Evolutionary conservation across 2,113 vertebrate genomes (phyloP), one percentile per base, ranked within the genome.

Genomic region (Alectura lathami): DNA sequence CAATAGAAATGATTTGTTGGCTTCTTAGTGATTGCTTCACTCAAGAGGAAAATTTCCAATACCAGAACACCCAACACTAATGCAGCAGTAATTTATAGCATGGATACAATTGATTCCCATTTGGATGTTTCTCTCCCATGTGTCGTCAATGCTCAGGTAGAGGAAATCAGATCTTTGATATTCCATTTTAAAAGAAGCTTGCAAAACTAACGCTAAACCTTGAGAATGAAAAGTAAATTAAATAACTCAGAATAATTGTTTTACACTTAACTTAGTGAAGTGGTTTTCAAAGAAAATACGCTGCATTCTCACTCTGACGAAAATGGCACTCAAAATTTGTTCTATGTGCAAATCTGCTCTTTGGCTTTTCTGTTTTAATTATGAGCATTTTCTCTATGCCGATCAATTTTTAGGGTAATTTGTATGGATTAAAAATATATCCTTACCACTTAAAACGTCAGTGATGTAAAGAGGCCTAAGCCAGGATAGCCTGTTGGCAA

Each of bases 41-140:
- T 43, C 45, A 50, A 82, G 85, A 84, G 24, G 36, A 94, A 70
- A 51, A 81, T 59, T 91, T 85, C 72, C 59, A 93, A 94, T 54
- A 74, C 4, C 42, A 74, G 54, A 87, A 85, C 22, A 42, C 40
- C 36, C 36, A 10, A 20, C 32, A 34, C 73, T 83, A 93, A 91
- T 50, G 83, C 26, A 85, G 78, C 36, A 77, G 63, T 69, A 83
- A 88, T 74, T 66, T 85, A 73, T 26, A 59, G 47, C 89, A 47
- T 3, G 38, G 76, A 92, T 69, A 91, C 56, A 91, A 73, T 38
- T 62, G 14, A 80, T 74, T 87, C 30, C n/a, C 34, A 32, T 91
- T 88, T 70, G 38, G 20, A 57, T 66, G 32, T 42, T 83, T 89
- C 72, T 80, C 75, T 84, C 21, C 30, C 50, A 17, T 40, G 29